These are phyloP conservation scores for Teinopalpus imperialis DNA, from an alignment of 2,888 invertebrate genomes.

Conservation along the genomic window DNA sequence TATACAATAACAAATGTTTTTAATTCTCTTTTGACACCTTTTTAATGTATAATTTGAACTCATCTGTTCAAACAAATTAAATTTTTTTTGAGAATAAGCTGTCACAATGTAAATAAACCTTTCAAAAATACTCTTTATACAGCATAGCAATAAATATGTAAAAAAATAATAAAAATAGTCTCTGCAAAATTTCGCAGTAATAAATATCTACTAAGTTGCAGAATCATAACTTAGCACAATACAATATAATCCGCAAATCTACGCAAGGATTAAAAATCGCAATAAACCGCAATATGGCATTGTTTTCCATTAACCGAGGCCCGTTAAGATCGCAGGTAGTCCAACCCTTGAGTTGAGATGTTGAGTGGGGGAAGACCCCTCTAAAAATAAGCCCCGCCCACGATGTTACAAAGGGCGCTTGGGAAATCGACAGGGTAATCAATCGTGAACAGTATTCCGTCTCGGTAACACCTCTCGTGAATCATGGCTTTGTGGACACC, in stretches of 20 bases:
- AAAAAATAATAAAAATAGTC: no score
- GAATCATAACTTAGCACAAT: slow-evolving; percentile 18
- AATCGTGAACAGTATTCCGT: slow-evolving; percentile 21
- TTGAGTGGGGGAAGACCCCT: slow-evolving; percentile 30
- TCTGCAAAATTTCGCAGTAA: no score
- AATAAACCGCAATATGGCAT: slow-evolving; percentile 22
- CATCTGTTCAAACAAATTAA: no score
- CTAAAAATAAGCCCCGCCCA: slow-evolving; percentile 30
- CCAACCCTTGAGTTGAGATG: slow-evolving; percentile 25
- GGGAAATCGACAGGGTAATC: slow-evolving; percentile 28
- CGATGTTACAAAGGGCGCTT: slow-evolving; percentile 35
- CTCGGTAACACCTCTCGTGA: background rate
- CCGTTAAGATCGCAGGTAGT: slow-evolving; percentile 30
- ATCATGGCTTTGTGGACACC: slow-evolving; percentile 67
- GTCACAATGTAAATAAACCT: no score
- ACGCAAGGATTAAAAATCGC: slow-evolving; percentile 26
- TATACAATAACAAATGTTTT: no score
- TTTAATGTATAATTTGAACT: no score
- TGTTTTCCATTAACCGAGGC: slow-evolving; percentile 5
- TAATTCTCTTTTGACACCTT: no score
- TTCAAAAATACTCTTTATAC: no score
- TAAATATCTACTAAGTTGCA: slow-evolving; percentile 9
- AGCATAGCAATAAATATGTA: no score
- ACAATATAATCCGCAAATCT: slow-evolving; percentile 16
- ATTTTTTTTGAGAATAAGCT: no score